phyloP scores from a whole-genome alignment of 1,140 invertebrate species.

The Ceratina calcarata region DNA sequence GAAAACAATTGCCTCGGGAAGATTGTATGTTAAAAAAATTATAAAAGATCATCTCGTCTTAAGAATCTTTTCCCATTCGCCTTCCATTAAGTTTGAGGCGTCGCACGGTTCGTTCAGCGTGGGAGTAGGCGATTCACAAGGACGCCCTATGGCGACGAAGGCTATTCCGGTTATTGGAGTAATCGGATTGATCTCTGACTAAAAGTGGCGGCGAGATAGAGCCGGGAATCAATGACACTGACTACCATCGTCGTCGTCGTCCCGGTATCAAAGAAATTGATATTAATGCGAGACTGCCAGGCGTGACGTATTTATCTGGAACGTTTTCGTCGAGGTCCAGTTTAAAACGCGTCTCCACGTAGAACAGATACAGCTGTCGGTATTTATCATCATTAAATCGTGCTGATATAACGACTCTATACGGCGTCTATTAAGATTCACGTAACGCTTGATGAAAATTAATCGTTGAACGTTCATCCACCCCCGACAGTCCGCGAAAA shows the following conservation, averaged over 20 bases:
- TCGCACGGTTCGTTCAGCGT: not conserved
- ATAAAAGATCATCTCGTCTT: not conserved
- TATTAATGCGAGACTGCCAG: slow-evolving; percentile 14
- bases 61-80: not conserved
- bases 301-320: not conserved
- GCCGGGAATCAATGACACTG: not conserved
- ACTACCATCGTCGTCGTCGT: not conserved
- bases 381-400: slow-evolving; percentile 28
- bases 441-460: slow-evolving; percentile 17
- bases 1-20: no score
- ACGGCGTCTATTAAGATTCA: not conserved
- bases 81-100: not conserved
- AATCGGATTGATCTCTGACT: slow-evolving; percentile 14
- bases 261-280: slow-evolving; percentile 9
- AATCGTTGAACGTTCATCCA: not conserved
- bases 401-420: slow-evolving; percentile 2
- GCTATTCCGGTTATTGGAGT: slow-evolving; percentile 4
- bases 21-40: no score
- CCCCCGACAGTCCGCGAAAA: no score
- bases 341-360: not conserved
- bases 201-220: not conserved
- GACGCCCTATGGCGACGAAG: not conserved
- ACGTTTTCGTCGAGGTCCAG: not conserved
- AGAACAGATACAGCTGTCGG: slow-evolving; percentile 6
- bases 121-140: not conserved